Evolutionary conservation across 2,113 vertebrate genomes (phyloP), one percentile per base, ranked within the genome.

Genomic region (Phrynosoma platyrhinos): DNA sequence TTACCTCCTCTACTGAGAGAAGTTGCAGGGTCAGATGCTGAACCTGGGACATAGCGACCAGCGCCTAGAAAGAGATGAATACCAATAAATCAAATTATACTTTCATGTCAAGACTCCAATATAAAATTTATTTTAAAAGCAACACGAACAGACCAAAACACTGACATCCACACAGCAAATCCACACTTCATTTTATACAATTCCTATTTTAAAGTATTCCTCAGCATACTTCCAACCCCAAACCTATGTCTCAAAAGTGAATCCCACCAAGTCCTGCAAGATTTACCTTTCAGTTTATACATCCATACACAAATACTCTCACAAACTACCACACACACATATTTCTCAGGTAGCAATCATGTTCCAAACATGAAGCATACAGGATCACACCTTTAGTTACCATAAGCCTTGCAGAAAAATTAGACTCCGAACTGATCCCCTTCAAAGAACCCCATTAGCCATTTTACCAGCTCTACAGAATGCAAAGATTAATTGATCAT

Each of bases 11-110:
- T 96, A 7, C 96, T 93, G 47, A 84, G 53, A 72, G 97, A 53
- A 91, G 93, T 86, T 20, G 81, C 84, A 40, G 92, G 47, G 87
- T 87, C 91, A 18, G 96, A 88, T 75, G 89, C 93, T 30, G 97
- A 97, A 62, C 97, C 97, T 27, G 98, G 99, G 90, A 99, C 98
- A 85, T 99, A 99, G 42, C 98, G 98, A 79, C 98, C 98, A 91
- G 98, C 90, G 92, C 99, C 98, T 99, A 90, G 52, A 91, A 6
- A 95, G 6, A 83, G 6, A 84, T 18, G 0, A 89, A 36, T 3
- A 20, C 30, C 83, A 82, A 62, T 3, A 76, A 42, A 76, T 32
- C 27, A 87, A 75, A 32, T 32, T 76, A 16, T 62, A 66, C 9
- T n/a, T 14, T 62, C 62, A 36, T 21, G 7, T 32, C 32, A n/a